phyloP scores from a whole-genome alignment of 2,797 vertebrate species.

The Ctenopoma multispine region DNA sequence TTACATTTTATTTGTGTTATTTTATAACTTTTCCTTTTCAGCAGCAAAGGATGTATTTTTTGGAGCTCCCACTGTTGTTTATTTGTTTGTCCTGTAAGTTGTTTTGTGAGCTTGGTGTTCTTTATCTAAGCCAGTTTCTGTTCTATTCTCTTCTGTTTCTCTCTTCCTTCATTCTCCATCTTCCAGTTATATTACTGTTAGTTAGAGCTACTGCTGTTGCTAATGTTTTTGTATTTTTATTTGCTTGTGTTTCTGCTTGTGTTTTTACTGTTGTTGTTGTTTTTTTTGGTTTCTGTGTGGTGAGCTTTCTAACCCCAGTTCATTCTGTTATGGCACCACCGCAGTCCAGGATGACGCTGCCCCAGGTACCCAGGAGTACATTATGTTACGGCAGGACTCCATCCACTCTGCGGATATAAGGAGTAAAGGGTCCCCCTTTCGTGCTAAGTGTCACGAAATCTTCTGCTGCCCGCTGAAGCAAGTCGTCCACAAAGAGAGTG shows the following conservation, averaged over 20 bases:
- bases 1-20: constrained; percentile 37
- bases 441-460: constrained; percentile 99
- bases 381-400: constrained; percentile 99
- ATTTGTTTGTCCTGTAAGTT: constrained; percentile 59
- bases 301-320: constrained; percentile 93
- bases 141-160: constrained; percentile 42
- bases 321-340: constrained; percentile 97
- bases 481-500: constrained; percentile 97
- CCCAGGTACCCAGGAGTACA: constrained; percentile 99
- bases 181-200: constrained; percentile 15
- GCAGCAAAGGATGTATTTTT: constrained; percentile 25
- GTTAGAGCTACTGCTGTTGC: constrained; percentile 50
- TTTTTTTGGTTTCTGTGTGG: constrained; percentile 64
- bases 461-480: constrained; percentile 99
- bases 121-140: constrained; percentile 48
- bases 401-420: constrained; percentile 99
- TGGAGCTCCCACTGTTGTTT: constrained; percentile 44
- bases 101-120: constrained; percentile 57
- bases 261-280: constrained; percentile 67
- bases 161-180: constrained; percentile 34
- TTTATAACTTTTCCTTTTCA: constrained; percentile 60
- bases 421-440: constrained; percentile 99
- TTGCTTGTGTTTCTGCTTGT: constrained; percentile 65
- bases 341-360: constrained; percentile 99
- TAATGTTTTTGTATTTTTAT: constrained; percentile 57